A percentile compares a stretch with the other conserved stretches of the same genome.
Conservation (phyloP, 2,888 invertebrate genomes). For the Apantesis nais region DNA sequence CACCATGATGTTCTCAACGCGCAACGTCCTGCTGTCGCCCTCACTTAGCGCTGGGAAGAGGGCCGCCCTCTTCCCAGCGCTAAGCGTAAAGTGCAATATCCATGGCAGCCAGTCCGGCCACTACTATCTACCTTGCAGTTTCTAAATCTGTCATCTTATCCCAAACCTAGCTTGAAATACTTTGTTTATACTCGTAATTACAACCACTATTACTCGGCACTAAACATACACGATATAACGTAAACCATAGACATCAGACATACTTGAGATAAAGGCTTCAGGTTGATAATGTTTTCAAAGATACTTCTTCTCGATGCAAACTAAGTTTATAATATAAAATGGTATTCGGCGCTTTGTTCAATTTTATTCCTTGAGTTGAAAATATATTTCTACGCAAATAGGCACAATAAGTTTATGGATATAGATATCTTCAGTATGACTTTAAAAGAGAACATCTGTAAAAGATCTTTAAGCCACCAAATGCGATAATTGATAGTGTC, state of each 20-base stretch:
- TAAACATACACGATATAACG: background rate
- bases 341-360: background rate
- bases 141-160: background rate
- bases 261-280: background rate
- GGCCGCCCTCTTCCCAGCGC: constrained; percentile 3
- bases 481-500: background rate
- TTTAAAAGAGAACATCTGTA: too few species aligned
- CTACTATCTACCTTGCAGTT: background rate
- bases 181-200: background rate
- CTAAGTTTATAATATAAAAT: background rate
- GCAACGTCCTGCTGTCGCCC: constrained; percentile 16
- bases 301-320: background rate
- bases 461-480: too few species aligned
- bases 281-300: background rate
- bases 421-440: background rate
- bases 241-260: background rate
- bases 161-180: background rate
- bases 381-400: background rate
- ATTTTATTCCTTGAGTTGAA: too few species aligned
- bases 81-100: constrained; percentile 20
- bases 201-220: background rate
- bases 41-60: too few species aligned
- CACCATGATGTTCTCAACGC: constrained; percentile 10
- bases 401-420: background rate
- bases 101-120: background rate